Evolutionary conservation across 2,888 invertebrate species (phyloP).

Genomic region (Meliscaeva auricollis): DNA sequence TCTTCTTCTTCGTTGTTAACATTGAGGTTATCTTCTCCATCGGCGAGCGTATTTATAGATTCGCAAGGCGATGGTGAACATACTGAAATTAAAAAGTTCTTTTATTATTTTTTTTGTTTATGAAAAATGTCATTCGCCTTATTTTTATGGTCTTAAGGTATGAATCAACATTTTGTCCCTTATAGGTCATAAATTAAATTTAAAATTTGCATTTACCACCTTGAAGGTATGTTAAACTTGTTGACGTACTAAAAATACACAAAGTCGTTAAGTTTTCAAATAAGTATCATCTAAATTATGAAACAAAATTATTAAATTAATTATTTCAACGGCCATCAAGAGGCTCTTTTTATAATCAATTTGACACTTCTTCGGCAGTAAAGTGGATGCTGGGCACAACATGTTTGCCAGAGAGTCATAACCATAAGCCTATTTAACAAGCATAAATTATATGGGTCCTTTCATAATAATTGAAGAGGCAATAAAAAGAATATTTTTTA

Average conservation of each 20-base stretch:
- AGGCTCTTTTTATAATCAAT: slow-evolving; percentile 54
- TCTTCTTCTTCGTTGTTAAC: slow-evolving; percentile 66
- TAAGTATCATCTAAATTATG: not conserved
- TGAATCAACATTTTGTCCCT: not conserved
- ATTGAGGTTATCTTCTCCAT: slow-evolving; percentile 84
- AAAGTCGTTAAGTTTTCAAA: slow-evolving; percentile 44
- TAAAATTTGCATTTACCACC: not conserved
- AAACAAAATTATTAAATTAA: slow-evolving; percentile 56
- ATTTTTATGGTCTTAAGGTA: not conserved
- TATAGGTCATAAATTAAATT: not conserved
- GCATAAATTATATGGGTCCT: slow-evolving; percentile 38
- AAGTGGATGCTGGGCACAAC: slow-evolving; percentile 46
- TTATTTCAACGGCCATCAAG: slow-evolving; percentile 49
- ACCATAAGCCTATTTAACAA: slow-evolving; percentile 56
- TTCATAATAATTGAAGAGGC: slow-evolving; percentile 35
- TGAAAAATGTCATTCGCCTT: not conserved
- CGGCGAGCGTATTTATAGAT: slow-evolving; percentile 89
- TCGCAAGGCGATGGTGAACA: slow-evolving; percentile 92
- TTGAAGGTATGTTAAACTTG: not conserved
- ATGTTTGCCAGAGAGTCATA: slow-evolving; percentile 52
- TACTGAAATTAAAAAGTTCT: slow-evolving; percentile 84
- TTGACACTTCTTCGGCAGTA: slow-evolving; percentile 45
- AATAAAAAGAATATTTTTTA: slow-evolving; percentile 67
- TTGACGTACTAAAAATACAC: not conserved
- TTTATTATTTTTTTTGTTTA: not conserved